These are phyloP conservation scores for Scomber colias DNA, from an alignment of 2,113 vertebrate species.

Conservation along the genomic window DNA sequence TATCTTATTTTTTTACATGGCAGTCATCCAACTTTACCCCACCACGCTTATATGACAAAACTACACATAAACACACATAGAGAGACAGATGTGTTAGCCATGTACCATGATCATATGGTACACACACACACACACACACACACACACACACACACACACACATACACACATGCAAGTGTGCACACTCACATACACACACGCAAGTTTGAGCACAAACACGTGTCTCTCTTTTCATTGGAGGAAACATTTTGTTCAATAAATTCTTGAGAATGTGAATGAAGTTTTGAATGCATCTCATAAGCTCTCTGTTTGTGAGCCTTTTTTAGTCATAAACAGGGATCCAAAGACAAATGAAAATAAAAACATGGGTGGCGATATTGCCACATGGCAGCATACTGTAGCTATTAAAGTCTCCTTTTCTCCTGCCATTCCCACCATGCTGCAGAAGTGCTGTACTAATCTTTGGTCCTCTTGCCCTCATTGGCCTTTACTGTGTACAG, in stretches of 20 bases:
- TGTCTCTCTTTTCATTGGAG: not conserved
- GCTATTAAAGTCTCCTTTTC: conserved; percentile 68
- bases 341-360: conserved; percentile 35
- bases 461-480: conserved; percentile 86
- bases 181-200: not conserved
- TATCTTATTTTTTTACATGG: conserved; percentile 60
- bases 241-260: not conserved
- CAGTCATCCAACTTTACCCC: conserved; percentile 62
- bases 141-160: not conserved
- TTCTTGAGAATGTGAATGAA: conserved; percentile 17
- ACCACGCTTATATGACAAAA: conserved; percentile 4
- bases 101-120: too few species aligned
- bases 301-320: not conserved
- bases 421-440: conserved; percentile 46
- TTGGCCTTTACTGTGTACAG: conserved; percentile 88
- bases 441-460: conserved; percentile 81
- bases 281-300: conserved; percentile 6
- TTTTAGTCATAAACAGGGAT: conserved; percentile 11
- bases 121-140: not conserved
- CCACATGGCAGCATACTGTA: conserved; percentile 19
- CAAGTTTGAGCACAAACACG: not conserved
- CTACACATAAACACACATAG: not conserved
- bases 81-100: not conserved
- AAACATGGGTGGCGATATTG: not conserved
- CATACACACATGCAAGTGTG: not conserved